Evolutionary conservation across 2,797 vertebrate species (phyloP).

Genomic region (Phoeniculus purpureus): DNA sequence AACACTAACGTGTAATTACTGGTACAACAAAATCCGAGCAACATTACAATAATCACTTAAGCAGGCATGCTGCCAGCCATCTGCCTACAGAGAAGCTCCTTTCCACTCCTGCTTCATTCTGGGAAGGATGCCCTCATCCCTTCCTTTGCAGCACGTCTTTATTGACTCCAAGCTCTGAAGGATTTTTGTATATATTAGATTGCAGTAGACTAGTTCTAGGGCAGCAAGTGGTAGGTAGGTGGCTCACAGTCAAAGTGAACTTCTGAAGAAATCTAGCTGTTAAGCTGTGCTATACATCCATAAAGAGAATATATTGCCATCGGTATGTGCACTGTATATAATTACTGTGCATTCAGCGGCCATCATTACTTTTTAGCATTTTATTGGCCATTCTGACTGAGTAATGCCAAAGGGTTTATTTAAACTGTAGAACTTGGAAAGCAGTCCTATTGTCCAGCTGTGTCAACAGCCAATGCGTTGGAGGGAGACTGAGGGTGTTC

Average conservation of each 20-base stretch:
- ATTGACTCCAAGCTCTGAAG: not conserved
- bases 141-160: fast-evolving
- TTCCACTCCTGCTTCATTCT: not conserved
- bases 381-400: not conserved
- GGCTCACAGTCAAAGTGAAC: not conserved
- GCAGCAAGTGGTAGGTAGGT: not conserved
- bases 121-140: not conserved
- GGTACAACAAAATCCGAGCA: not conserved
- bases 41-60: constrained; percentile 13
- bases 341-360: not conserved
- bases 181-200: not conserved
- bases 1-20: not conserved
- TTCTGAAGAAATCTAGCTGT: not conserved
- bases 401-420: not conserved
- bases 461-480: not conserved
- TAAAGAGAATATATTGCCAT: not conserved
- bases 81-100: constrained; percentile 2
- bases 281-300: not conserved
- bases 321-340: not conserved
- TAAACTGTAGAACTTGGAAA: not conserved
- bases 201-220: not conserved
- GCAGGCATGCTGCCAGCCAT: not conserved
- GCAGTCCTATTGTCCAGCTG: not conserved
- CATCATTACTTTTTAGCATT: not conserved
- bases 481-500: not conserved